A percentile compares a stretch with the other conserved stretches of the same genome.
These are phyloP conservation scores for Lampris megalopsis DNA, from an alignment of 2,113 vertebrate species.

Conservation along the genomic window DNA sequence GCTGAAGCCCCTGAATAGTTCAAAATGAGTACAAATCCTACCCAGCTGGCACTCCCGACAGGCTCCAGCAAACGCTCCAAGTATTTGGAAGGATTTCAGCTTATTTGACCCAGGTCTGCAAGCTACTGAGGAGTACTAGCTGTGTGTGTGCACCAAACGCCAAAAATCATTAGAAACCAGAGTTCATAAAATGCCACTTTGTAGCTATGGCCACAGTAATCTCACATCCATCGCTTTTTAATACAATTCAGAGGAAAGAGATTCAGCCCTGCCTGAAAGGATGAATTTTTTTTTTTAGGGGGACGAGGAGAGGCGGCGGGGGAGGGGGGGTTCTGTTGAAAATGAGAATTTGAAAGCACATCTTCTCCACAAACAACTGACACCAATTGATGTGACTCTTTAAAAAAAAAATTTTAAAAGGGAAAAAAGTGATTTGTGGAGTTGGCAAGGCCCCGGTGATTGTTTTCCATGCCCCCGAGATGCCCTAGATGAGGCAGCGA, in stretches of 20 bases:
- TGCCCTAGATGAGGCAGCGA: not conserved
- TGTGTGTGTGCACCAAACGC: conserved; percentile 61
- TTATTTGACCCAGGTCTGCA: conserved; percentile 71
- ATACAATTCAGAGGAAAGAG: conserved; percentile 70
- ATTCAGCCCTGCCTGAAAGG: conserved; percentile 73
- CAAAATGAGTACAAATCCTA: conserved; percentile 52
- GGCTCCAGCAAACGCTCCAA: conserved; percentile 56
- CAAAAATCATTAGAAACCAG: conserved; percentile 68
- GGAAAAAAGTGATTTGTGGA: conserved; percentile 43
- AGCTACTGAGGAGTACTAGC: conserved; percentile 64
- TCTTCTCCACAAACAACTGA: conserved; percentile 50
- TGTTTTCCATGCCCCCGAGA: conserved; percentile 42
- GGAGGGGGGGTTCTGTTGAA: conserved; percentile 54
- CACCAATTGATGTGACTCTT: conserved; percentile 62
- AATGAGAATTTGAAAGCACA: conserved; percentile 74
- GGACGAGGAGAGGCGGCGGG: conserved; percentile 9
- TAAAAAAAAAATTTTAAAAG: too few relatives aligned
- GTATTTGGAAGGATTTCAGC: conserved; percentile 76
- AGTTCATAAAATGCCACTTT: conserved; percentile 73
- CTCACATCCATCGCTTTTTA: conserved; percentile 76
- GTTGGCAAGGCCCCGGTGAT: conserved; percentile 39
- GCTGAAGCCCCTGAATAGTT: conserved; percentile 36
- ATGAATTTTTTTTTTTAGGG: conserved; percentile 52
- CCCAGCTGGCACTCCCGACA: conserved; percentile 67
- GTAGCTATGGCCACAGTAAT: conserved; percentile 75